These are phyloP conservation scores for Plectus sambesii DNA, from an alignment of 1,140 invertebrate genomes.

Conservation along the genomic window DNA sequence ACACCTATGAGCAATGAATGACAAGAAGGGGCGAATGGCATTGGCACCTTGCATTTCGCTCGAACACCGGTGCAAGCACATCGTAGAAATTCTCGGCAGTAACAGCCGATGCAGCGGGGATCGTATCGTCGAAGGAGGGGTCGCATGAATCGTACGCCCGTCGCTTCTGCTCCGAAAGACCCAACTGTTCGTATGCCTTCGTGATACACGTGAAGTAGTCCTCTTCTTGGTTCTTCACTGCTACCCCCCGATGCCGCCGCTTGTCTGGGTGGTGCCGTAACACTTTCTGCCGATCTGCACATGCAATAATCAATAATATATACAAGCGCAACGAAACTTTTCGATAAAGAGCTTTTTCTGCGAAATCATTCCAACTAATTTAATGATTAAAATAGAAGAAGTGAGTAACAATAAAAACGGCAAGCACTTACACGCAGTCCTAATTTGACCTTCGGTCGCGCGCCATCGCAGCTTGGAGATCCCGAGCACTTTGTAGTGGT, in stretches of 20 bases:
- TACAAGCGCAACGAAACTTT: no score
- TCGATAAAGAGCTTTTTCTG: no score
- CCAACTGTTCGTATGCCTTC: conserved; percentile 76
- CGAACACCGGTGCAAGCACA: conserved; percentile 67
- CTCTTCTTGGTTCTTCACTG: conserved; percentile 51
- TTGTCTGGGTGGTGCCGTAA: conserved; percentile 96
- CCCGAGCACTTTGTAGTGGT: conserved; percentile 29
- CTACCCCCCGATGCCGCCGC: conserved; percentile 58
- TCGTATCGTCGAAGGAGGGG: conserved; percentile 71
- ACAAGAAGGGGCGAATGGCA: conserved; percentile 7
- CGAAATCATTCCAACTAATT: no score
- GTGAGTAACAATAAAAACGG: no score
- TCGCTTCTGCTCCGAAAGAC: conserved; percentile 67
- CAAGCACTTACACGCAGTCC: conserved; percentile 24
- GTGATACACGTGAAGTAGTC: conserved; percentile 98
- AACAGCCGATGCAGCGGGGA: conserved; percentile 56
- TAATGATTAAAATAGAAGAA: no score
- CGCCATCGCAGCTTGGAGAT: conserved; percentile 22
- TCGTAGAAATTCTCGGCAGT: conserved; percentile 65
- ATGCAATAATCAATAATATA: neutral
- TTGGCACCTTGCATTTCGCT: conserved; percentile 58
- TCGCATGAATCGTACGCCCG: conserved; percentile 90
- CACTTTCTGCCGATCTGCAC: conserved; percentile 66
- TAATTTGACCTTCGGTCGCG: conserved; percentile 18
- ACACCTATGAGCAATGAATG: neutral